These are phyloP conservation scores for Biston betularia DNA, from an alignment of 2,888 invertebrate genomes.

Conservation along the genomic window DNA sequence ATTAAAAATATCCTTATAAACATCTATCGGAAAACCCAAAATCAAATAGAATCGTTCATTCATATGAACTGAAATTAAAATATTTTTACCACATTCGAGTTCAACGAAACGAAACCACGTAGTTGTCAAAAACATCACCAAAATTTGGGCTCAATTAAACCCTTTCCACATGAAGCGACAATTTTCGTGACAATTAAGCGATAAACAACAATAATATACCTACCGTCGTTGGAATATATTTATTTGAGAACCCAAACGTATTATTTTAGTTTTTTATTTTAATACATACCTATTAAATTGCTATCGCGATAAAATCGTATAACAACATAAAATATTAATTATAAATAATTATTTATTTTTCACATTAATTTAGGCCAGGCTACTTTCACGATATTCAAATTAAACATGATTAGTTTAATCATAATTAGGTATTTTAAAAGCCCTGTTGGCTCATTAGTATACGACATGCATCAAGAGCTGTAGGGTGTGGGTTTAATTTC, in stretches of 20 bases:
- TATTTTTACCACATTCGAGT: neutral
- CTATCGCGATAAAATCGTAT: neutral
- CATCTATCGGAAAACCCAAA: too few species aligned
- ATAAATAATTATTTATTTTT: conserved; percentile 20
- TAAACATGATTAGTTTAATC: conserved; percentile 21
- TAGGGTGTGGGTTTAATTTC: too few species aligned
- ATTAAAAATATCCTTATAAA: too few species aligned
- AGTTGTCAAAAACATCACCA: conserved; percentile 2
- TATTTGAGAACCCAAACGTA: neutral
- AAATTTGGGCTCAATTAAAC: conserved; percentile 1
- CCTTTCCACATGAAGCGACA: conserved; percentile 8
- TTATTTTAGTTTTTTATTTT: neutral
- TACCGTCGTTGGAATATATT: neutral
- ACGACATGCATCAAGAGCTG: too few species aligned
- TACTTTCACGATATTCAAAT: conserved; percentile 37
- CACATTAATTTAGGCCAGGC: conserved; percentile 37
- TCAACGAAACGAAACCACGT: neutral
- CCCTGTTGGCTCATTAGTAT: too few species aligned
- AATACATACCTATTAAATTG: neutral
- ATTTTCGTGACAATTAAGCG: conserved; percentile 14
- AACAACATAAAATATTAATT: conserved; percentile 6
- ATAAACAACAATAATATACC: neutral
- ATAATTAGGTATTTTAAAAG: too few species aligned
- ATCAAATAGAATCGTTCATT: too few species aligned
- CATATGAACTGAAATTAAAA: too few species aligned